phyloP scores from a whole-genome alignment of 1,140 invertebrate species.

The Drosophila virilis region DNA sequence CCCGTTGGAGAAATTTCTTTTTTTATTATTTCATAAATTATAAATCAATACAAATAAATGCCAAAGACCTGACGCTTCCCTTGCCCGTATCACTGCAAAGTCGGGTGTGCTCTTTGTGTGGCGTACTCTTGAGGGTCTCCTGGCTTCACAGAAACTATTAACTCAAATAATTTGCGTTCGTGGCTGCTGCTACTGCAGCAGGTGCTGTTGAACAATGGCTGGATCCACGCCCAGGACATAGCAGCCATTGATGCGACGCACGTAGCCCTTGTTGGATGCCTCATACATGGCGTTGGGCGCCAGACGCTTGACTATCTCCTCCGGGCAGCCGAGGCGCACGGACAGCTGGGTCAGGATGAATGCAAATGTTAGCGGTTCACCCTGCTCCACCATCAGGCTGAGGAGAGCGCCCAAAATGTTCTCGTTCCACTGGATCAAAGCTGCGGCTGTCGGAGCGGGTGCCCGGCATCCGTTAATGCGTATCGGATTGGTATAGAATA shows the following conservation, averaged over 20 bases:
- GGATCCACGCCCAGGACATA: neutral
- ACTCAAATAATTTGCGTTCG: neutral
- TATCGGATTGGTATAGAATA: slow-evolving; percentile 4
- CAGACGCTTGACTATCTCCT: slow-evolving; percentile 21
- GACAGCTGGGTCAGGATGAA: slow-evolving; percentile 1
- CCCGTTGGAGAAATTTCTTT: neutral
- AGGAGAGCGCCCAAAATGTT: slow-evolving; percentile 9
- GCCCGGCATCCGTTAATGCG: neutral
- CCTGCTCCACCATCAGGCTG: slow-evolving; percentile 17
- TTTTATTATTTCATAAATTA: neutral
- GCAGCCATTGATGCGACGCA: slow-evolving; percentile 3
- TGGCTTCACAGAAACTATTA: neutral
- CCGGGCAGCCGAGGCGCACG: slow-evolving; percentile 14
- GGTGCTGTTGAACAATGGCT: neutral
- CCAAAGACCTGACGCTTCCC: neutral
- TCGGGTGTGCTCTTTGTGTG: neutral
- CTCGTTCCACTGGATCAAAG: slow-evolving; percentile 2
- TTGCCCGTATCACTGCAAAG: neutral
- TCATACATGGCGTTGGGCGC: slow-evolving; percentile 29
- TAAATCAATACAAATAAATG: neutral
- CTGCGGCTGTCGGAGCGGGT: neutral
- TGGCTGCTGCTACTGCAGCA: neutral
- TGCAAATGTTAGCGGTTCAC: neutral
- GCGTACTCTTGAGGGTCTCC: no score
- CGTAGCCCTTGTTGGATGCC: slow-evolving; percentile 22